A percentile compares a stretch with the other conserved stretches of the same genome.
These are phyloP conservation scores for Sebastes cheni DNA, from an alignment of 2,797 vertebrate genomes.

Conservation along the genomic window DNA sequence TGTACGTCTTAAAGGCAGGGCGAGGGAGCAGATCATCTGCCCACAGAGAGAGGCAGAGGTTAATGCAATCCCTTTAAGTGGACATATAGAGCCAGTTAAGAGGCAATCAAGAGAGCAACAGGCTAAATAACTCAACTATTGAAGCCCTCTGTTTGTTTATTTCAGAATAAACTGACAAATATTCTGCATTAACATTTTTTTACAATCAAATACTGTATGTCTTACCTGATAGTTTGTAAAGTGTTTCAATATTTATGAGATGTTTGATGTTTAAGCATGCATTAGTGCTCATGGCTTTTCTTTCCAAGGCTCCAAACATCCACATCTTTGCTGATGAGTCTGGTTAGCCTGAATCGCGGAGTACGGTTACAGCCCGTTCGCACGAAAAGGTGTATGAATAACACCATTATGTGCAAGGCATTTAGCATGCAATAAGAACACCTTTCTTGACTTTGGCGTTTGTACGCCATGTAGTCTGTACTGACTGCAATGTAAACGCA, in stretches of 20 bases:
- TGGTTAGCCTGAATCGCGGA: not conserved
- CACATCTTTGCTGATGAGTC: not conserved
- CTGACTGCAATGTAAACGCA: too few relatives aligned
- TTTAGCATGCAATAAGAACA: too few relatives aligned
- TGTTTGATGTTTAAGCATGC: not conserved
- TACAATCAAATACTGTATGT: not conserved
- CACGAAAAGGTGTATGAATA: too few relatives aligned
- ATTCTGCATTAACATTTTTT: not conserved
- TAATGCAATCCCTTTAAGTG: slow-evolving; percentile 76
- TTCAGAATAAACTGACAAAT: slow-evolving; percentile 12
- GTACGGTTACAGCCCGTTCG: not conserved
- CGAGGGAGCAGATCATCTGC: slow-evolving; percentile 54
- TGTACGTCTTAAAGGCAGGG: slow-evolving; percentile 62
- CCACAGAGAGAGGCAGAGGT: slow-evolving; percentile 66
- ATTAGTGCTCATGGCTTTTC: not conserved
- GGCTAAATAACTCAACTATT: slow-evolving; percentile 43
- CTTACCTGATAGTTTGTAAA: not conserved
- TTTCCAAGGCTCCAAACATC: not conserved
- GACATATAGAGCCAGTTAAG: slow-evolving; percentile 64
- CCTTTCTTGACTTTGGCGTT: too few relatives aligned
- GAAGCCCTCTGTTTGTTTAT: slow-evolving; percentile 24
- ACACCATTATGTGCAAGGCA: too few relatives aligned
- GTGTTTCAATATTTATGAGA: slow-evolving; percentile 4
- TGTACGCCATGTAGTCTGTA: too few relatives aligned
- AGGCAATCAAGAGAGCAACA: slow-evolving; percentile 47